phyloP scores from a whole-genome alignment of 2,888 invertebrate species.

The Himalopsyche anomala region DNA sequence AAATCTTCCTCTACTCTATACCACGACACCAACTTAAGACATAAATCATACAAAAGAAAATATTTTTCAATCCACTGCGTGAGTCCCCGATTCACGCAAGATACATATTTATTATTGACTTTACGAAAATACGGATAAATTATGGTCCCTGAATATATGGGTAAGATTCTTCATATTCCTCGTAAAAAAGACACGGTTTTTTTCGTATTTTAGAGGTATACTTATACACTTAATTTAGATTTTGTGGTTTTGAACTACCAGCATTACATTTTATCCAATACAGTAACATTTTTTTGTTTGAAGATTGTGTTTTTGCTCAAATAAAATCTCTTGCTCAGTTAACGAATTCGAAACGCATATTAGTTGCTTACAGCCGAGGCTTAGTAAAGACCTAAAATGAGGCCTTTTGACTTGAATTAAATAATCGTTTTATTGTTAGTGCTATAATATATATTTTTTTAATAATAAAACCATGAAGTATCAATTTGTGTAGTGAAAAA shows the following conservation, averaged over 20 bases:
- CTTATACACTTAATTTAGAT: background rate
- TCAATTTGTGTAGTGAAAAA: no score
- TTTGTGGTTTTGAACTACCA: background rate
- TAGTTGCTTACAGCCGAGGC: no score
- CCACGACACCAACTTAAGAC: constrained; percentile 25
- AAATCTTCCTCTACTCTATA: constrained; percentile 7
- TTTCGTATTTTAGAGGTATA: background rate
- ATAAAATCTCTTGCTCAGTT: no score
- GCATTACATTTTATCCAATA: no score
- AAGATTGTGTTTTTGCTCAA: no score
- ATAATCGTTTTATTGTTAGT: no score
- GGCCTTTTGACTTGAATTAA: no score
- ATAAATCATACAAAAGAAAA: constrained; percentile 42
- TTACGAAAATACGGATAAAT: constrained; percentile 37
- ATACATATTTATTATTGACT: constrained; percentile 40
- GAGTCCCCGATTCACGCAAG: constrained; percentile 8
- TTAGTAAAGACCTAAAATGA: no score
- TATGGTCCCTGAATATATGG: constrained; percentile 5
- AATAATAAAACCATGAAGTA: no score
- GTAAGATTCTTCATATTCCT: constrained; percentile 21
- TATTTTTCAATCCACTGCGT: constrained; percentile 24
- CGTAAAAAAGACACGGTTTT: background rate
- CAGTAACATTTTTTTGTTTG: no score
- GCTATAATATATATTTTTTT: no score
- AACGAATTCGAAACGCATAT: no score